phyloP scores from a whole-genome alignment of 1,140 invertebrate species.

The Watersipora subatra region DNA sequence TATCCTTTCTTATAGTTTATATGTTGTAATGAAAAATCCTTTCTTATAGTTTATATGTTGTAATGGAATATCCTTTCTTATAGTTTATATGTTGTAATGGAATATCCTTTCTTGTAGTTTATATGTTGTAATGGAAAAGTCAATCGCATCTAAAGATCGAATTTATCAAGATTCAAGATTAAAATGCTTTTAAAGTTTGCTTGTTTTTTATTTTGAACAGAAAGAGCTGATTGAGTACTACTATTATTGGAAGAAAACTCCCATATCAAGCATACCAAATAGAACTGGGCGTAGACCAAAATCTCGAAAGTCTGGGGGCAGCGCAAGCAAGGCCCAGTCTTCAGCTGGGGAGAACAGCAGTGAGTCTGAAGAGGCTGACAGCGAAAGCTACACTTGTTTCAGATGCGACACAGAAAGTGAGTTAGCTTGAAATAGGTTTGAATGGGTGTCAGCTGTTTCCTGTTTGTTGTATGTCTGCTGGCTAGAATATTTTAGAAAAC shows the following conservation, averaged over 20 bases:
- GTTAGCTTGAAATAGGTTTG: background rate
- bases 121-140: background rate
- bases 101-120: background rate
- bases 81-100: background rate
- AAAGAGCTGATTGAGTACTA: conserved; percentile 95
- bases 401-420: background rate
- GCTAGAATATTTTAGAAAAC: too few relatives aligned
- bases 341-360: conserved; percentile 27
- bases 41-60: too few relatives aligned
- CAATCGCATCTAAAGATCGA: background rate
- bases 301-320: conserved; percentile 67
- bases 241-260: conserved; percentile 99
- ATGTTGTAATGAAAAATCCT: too few relatives aligned
- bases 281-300: conserved; percentile 71
- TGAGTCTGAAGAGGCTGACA: background rate
- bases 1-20: too few relatives aligned
- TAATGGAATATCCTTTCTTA: background rate
- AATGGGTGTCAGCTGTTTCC: background rate
- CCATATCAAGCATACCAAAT: too few relatives aligned
- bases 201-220: conserved; percentile 42
- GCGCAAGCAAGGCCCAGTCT: conserved; percentile 54
- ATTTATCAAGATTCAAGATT: background rate
- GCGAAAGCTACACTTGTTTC: background rate
- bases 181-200: background rate
- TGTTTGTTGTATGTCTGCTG: background rate